These are phyloP conservation scores for Tetrax tetrax DNA, from an alignment of 2,113 vertebrate genomes.

Conservation along the genomic window DNA sequence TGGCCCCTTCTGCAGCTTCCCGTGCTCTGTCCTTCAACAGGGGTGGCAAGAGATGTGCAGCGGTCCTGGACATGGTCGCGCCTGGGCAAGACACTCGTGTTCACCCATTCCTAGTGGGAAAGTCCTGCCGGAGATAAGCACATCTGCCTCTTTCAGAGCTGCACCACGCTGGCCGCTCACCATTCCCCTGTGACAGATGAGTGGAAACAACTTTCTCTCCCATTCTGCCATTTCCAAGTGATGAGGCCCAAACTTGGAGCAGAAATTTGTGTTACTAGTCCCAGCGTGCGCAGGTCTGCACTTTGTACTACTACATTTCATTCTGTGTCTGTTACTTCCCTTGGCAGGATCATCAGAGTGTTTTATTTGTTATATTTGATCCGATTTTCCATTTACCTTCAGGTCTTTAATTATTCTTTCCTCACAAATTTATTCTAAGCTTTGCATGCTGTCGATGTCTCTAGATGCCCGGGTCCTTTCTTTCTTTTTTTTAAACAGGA, in stretches of 20 bases:
- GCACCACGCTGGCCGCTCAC: neutral
- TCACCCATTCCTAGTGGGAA: neutral
- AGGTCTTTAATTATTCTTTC: conserved; percentile 61
- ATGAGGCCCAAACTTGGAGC: conserved; percentile 28
- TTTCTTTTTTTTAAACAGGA: neutral
- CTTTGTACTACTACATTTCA: conserved; percentile 23
- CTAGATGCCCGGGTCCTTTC: conserved; percentile 13
- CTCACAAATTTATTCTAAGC: conserved; percentile 26
- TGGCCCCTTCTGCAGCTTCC: neutral
- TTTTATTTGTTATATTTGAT: conserved; percentile 54
- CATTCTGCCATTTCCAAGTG: conserved; percentile 27
- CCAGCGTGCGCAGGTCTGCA: neutral
- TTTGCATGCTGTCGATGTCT: neutral
- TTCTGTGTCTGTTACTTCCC: conserved; percentile 21
- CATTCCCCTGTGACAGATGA: neutral
- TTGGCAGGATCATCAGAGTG: conserved; percentile 8
- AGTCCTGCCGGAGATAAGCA: neutral
- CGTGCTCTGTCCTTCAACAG: fast-evolving
- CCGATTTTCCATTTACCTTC: conserved; percentile 54
- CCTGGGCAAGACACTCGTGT: neutral
- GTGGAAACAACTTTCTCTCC: conserved; percentile 12
- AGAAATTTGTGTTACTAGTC: conserved; percentile 4
- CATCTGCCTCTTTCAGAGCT: neutral
- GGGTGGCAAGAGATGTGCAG: neutral
- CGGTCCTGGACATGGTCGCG: neutral